These are phyloP conservation scores for Chaetodon auriga DNA, from an alignment of 2,113 vertebrate genomes.

Conservation along the genomic window DNA sequence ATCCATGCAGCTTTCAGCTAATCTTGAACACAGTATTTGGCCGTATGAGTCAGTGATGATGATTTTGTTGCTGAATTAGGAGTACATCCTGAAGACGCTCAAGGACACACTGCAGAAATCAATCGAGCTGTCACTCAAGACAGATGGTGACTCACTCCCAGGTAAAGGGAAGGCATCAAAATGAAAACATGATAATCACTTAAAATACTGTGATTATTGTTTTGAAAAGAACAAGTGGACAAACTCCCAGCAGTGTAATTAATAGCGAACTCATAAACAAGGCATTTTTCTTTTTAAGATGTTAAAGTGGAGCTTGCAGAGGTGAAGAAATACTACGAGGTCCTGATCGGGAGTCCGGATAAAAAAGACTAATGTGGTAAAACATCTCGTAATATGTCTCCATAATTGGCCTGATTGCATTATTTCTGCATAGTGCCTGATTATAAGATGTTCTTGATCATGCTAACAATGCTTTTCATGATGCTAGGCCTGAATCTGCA, in stretches of 20 bases:
- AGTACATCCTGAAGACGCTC: background rate
- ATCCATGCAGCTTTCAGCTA: background rate
- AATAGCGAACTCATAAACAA: background rate
- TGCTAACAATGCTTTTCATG: background rate
- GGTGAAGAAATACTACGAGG: slow-evolving; percentile 11
- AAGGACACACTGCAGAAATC: background rate
- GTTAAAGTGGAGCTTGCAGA: background rate
- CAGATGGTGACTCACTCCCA: slow-evolving; percentile 31
- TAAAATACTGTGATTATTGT: background rate
- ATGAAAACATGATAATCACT: background rate
- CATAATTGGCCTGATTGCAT: background rate
- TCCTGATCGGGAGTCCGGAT: background rate
- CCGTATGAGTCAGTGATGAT: background rate
- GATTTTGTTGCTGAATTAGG: slow-evolving; percentile 33
- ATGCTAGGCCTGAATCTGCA: background rate
- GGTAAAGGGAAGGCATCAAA: slow-evolving; percentile 28
- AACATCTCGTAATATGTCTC: background rate
- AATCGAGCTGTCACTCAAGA: slow-evolving; percentile 40
- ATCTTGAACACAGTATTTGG: background rate
- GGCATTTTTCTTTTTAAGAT: background rate
- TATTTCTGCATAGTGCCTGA: background rate
- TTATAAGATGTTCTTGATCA: background rate
- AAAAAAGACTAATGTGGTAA: background rate
- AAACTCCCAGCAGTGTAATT: background rate
- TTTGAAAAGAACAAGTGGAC: background rate